Evolutionary conservation across 2,113 vertebrate genomes (phyloP).

Genomic region (Aegithalos caudatus): DNA sequence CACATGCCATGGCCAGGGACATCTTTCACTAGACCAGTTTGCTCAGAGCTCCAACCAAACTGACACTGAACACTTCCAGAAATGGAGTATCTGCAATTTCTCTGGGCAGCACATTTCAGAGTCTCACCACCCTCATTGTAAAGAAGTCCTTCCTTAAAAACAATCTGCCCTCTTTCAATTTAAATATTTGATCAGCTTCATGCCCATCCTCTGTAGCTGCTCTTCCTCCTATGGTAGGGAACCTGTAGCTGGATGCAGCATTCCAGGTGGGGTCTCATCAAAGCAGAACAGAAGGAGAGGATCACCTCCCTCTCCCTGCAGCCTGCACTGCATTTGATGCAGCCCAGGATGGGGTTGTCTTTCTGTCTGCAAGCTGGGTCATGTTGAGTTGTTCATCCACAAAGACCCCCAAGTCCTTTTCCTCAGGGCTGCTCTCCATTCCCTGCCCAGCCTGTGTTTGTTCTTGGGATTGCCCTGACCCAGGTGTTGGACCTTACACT

Average conservation of each 20-base stretch:
- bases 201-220: accelerated
- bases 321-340: not conserved
- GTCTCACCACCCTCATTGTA: not conserved
- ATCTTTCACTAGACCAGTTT: not conserved
- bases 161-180: not conserved
- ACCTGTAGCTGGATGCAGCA: accelerated
- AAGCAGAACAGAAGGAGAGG: accelerated
- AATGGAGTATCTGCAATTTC: not conserved
- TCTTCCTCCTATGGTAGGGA: not conserved
- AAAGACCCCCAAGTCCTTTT: not conserved
- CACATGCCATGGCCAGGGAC: not conserved
- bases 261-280: not conserved
- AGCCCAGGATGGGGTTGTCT: not conserved
- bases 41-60: not conserved
- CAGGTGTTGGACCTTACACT: not conserved
- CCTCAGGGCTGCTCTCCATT: not conserved
- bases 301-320: not conserved
- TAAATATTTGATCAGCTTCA: not conserved
- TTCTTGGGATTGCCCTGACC: not conserved
- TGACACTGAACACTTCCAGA: not conserved
- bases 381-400: not conserved
- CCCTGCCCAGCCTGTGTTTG: not conserved
- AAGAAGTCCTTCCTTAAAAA: not conserved
- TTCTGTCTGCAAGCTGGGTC: accelerated
- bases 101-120: not conserved